Percentiles rank a stretch among this genome's conserved stretches.
These are phyloP conservation scores for Geotrypetes seraphini DNA, from an alignment of 2,797 vertebrate genomes.

Conservation along the genomic window DNA sequence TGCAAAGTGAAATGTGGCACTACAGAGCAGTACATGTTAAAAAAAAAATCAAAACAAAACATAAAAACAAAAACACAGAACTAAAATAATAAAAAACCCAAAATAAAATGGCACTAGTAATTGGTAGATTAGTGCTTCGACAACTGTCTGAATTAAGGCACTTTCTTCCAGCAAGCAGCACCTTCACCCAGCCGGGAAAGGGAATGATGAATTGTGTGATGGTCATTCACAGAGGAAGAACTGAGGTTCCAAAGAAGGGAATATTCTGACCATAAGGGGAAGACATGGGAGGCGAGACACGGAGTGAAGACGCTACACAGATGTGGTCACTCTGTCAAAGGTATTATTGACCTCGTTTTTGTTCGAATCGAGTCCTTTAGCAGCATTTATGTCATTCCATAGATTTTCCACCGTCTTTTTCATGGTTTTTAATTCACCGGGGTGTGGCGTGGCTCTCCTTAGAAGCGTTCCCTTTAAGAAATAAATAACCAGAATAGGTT, in stretches of 20 bases:
- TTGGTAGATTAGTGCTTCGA: constrained; percentile 57
- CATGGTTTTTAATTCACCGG: constrained; percentile 90
- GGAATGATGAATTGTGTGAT: constrained; percentile 46
- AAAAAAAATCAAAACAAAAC: no score
- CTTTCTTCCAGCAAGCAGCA: constrained; percentile 52
- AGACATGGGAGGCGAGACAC: constrained; percentile 68
- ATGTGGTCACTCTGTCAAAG: constrained; percentile 89
- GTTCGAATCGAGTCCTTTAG: constrained; percentile 98
- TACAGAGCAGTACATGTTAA: constrained; percentile 69
- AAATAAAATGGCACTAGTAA: constrained; percentile 51
- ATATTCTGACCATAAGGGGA: constrained; percentile 50
- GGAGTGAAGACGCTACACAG: constrained; percentile 78
- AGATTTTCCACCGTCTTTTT: constrained; percentile 92
- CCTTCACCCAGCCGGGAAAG: constrained; percentile 29
- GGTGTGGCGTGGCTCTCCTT: constrained; percentile 89
- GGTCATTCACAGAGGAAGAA: constrained; percentile 40
- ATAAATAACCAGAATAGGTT: constrained; percentile 8
- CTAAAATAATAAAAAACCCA: constrained; percentile 25
- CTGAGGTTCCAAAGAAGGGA: constrained; percentile 47
- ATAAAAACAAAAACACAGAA: no score
- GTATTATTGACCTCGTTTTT: constrained; percentile 98
- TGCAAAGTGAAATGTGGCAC: constrained; percentile 70
- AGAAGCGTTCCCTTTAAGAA: constrained; percentile 74
- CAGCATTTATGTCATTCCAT: constrained; percentile 88
- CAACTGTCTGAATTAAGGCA: constrained; percentile 69